Base-by-base conservation (phyloP, 92 coral and sea anemone species). In the Zoanthus solanderi region DNA sequence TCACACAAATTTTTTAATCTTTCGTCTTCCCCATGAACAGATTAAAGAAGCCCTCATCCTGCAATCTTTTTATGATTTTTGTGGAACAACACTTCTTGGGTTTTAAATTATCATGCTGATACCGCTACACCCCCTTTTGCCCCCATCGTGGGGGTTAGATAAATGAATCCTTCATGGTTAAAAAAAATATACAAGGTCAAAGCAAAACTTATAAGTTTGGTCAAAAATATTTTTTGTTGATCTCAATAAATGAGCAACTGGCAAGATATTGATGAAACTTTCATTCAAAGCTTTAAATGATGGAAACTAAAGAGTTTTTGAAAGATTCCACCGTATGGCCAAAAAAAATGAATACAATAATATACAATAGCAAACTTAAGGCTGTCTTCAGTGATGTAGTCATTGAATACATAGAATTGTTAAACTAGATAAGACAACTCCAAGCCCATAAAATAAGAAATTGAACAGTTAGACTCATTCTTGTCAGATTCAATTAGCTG, bases 161-260 rank as follows among this genome's bases (percentile, higher is more conserved):
- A 17, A 61, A 61, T 61, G 18, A 61, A 63, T 5, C 69, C 17
- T 63, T 17, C 30, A 63, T 7, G 69, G 28, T 63, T 63, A 17
- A 17, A 60, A 63, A 17, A 63, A 63, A 63, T 63, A 63, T 63
- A 16, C 32, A 63, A 63, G 17, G 69, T 63, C 17, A 63, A 63
- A 60, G 7, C 7, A 63, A 17, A n/a, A 5, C 3, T 63, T n/a
- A 7, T 63, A 63, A 1, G n/a, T 63, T 63, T 63, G 17, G 69
- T 63, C 69, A 63, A 63, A 23, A 63, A 63, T 63, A 63, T 17
- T 63, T 58, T 16, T 63, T 63, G 69, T 63, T n/a, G 69, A 63
- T 63, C 28, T 23, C 32, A 63, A 63, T 0, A 50, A 50, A 50
- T 50, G 28, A 63, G 69, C 10, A 23, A 63, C 30, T 17, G 30